Base-by-base conservation (phyloP, 2,888 invertebrate species). In the Dicyrtomina minuta region DNA sequence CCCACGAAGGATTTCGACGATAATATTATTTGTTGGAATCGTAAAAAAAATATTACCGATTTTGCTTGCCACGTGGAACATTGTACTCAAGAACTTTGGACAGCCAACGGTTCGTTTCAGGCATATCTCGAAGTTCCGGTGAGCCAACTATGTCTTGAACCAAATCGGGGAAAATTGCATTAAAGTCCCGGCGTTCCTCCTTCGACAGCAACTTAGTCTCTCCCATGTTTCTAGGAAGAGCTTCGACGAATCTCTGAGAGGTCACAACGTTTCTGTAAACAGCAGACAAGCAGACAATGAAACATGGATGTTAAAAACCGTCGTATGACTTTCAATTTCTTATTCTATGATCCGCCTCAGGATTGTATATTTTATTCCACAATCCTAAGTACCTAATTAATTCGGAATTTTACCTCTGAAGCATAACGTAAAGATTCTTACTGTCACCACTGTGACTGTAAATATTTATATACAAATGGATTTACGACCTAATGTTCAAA, bases 31-130 rank as follows among this genome's bases (percentile, higher is more conserved):
- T 15, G 15, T 24, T 46, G 5, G 24, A 55, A 65, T 17, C 4
- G 10, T 49, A 22, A 56, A 64, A 26, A 46, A 17, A 27, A 20
- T 17, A 53, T 49, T 51, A 76, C 65, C 93, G 85, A 80, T 88
- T 90, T 83, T 91, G 92, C 83, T 96, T 96, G 1, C 96, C 96
- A 79, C 88, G 88, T 0, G 93, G 92, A 4, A 96, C 92, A 83
- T 95, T 96, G 83, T 95, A 95, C 82, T 96, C 91, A 74, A 94
- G 83, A 24, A 90, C 87, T 86, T 90, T 90, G 67, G 89, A 87
- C 82, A 90, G 87, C 89, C 92, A 90, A 81, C 90, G 90, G 75
- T 88, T 88, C 75, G 90, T 90, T 82, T 91, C 90, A 44, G 89
- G 88, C 82, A 90, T 87, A 81, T 92, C 91, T 72, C 87, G 86